These are phyloP conservation scores for Drepanosiphum platanoidis DNA, from an alignment of 2,888 invertebrate species.

Conservation along the genomic window DNA sequence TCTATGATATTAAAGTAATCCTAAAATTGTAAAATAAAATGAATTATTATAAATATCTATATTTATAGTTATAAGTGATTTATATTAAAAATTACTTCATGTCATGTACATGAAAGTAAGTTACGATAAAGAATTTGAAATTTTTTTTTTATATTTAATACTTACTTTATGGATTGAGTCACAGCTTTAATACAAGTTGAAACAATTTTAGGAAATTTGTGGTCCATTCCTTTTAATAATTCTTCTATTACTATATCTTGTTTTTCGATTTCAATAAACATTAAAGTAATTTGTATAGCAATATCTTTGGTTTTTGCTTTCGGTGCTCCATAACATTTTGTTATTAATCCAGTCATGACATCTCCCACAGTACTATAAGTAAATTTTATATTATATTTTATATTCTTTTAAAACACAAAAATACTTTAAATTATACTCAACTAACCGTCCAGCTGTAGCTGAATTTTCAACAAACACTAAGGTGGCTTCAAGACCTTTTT, in stretches of 20 bases:
- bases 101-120: neutral
- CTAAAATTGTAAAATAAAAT: too few species aligned
- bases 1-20: too few species aligned
- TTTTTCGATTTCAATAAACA: constrained; percentile 97
- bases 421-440: neutral
- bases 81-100: neutral
- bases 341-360: constrained; percentile 86
- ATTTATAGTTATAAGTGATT: too few species aligned
- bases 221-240: constrained; percentile 90
- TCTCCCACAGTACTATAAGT: constrained; percentile 80
- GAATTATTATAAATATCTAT: too few species aligned
- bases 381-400: constrained; percentile 1
- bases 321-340: constrained; percentile 92
- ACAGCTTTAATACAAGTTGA: constrained; percentile 82
- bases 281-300: constrained; percentile 86
- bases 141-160: neutral
- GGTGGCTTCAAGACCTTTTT: constrained; percentile 93
- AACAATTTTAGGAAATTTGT: constrained; percentile 96
- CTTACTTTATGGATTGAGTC: constrained; percentile 76
- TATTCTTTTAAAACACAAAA: neutral
- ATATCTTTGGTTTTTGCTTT: constrained; percentile 92
- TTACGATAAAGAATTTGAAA: neutral
- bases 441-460: constrained; percentile 74
- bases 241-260: constrained; percentile 90
- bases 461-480: constrained; percentile 92